Percentiles rank a stretch among this genome's conserved stretches.
Conservation (phyloP, 2,888 invertebrate species). For the Cephus nigrinus region DNA sequence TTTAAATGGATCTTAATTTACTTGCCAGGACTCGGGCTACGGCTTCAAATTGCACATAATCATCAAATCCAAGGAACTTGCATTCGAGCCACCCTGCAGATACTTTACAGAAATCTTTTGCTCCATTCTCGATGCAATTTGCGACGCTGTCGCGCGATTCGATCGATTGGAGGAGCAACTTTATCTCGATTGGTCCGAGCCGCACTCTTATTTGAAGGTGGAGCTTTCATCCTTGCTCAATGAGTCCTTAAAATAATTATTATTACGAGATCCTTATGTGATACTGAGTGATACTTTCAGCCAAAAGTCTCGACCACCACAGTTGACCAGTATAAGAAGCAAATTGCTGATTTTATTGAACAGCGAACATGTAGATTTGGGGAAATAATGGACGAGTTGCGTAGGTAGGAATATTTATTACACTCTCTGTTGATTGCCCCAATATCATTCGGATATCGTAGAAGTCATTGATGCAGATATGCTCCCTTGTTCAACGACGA, state of each 20-base stretch:
- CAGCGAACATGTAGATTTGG: constrained; percentile 81
- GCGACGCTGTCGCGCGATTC: constrained; percentile 78
- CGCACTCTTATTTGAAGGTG: constrained; percentile 46
- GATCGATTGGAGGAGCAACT: constrained; percentile 85
- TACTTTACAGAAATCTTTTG: constrained; percentile 80
- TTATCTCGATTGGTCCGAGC: constrained; percentile 72
- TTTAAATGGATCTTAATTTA: neutral
- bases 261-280: neutral
- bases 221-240: neutral
- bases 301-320: constrained; percentile 82
- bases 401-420: constrained; percentile 22
- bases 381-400: constrained; percentile 76
- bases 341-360: constrained; percentile 75
- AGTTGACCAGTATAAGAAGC: constrained; percentile 73
- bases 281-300: constrained; percentile 58
- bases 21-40: constrained; percentile 69
- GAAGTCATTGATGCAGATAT: constrained; percentile 37
- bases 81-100: constrained; percentile 80
- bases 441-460: neutral
- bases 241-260: neutral
- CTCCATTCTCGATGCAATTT: constrained; percentile 79
- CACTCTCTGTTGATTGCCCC: neutral
- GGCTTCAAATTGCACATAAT: constrained; percentile 75
- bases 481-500: constrained; percentile 47
- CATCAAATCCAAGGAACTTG: constrained; percentile 73